Conservation (phyloP, 2,797 vertebrate species). For the Acanthopagrus latus region DNA sequence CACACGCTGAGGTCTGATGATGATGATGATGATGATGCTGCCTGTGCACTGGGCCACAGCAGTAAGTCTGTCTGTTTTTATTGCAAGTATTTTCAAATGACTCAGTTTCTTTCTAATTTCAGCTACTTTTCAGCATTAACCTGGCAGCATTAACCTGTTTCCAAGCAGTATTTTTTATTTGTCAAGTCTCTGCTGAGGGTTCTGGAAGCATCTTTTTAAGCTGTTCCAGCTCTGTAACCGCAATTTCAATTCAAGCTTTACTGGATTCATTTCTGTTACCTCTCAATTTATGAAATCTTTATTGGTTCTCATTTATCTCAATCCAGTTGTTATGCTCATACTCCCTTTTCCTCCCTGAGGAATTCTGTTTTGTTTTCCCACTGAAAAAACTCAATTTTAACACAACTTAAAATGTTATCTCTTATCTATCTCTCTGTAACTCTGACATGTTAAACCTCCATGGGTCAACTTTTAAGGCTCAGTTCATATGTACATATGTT, state of each 20-base stretch:
- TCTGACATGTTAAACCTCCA: background rate
- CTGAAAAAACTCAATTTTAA: background rate
- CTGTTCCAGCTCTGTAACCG: slow-evolving; percentile 20
- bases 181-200: slow-evolving; percentile 16
- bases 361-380: background rate
- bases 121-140: slow-evolving; percentile 19
- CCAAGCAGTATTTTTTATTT: slow-evolving; percentile 25
- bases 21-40: slow-evolving; percentile 5
- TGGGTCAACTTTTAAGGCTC: background rate
- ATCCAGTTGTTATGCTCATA: background rate
- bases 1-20: slow-evolving; percentile 17
- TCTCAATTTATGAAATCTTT: slow-evolving; percentile 13
- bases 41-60: slow-evolving; percentile 2
- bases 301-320: slow-evolving; percentile 1
- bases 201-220: slow-evolving; percentile 13
- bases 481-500: background rate
- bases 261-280: slow-evolving; percentile 13
- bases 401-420: background rate
- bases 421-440: background rate
- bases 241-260: slow-evolving; percentile 7
- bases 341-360: background rate
- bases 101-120: slow-evolving; percentile 42
- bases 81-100: slow-evolving; percentile 32
- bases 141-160: slow-evolving; percentile 17
- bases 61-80: slow-evolving; percentile 25